Evolutionary conservation across 2,888 invertebrate species (phyloP), one percentile per base, ranked within the genome.

Genomic region (Eutolmus rufibarbis): DNA sequence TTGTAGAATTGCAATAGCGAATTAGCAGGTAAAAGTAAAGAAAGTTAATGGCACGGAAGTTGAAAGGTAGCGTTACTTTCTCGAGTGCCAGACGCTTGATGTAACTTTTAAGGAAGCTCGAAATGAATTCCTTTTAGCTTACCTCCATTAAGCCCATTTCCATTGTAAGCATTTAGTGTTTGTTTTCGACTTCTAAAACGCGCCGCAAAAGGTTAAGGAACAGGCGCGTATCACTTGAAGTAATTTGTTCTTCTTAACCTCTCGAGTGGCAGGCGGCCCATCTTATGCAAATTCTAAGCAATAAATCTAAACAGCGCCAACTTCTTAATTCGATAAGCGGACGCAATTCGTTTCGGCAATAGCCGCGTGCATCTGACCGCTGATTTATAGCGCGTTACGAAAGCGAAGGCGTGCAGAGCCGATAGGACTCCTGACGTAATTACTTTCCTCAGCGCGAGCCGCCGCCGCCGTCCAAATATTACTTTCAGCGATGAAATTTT

Each of bases 401-500:
- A 46, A 8, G 5, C 51, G 46, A 28, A 46, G 23, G 19, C 51
- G 51, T 14, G 31, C 23, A 51, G n/a, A 79, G n/a, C 79, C 51
- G 31, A 31, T 19, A 79, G 79, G 56, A 28, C 19, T 79, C 51
- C 31, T 51, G 51, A 51, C 51, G 79, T 79, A 79, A 79, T 79
- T 79, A 79, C 79, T 79, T 79, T 28, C 51, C 46, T 79, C 31
- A 28, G 51, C 12, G 12, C 79, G 16, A 16, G 16, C 46, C 28
- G 14, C 31, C 43, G 79, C 19, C 8, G 40, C 14, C 5, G 28
- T 31, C 79, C 46, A 79, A 76, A 79, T 51, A 56, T 79, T 79
- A 79, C 79, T 79, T 79, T 79, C 79, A 79, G 51, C 79, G 51
- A 79, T 79, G 46, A 46, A 79, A 66, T 66, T 79, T 79, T 79